These are phyloP conservation scores for Hypolimnas misippus DNA, from an alignment of 2,888 invertebrate genomes.

Conservation along the genomic window DNA sequence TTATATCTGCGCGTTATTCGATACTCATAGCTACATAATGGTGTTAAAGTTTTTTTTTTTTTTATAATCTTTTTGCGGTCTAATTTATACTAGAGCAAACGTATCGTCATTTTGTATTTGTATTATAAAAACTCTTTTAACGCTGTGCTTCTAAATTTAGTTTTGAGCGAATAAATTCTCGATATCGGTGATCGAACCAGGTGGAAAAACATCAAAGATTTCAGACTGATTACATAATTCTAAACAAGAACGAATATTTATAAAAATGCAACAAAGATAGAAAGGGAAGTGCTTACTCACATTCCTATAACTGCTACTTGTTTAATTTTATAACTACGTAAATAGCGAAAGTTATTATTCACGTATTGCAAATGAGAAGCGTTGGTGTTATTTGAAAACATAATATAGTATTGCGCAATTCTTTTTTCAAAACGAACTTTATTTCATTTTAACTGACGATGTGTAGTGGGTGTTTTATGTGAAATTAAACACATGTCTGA, in stretches of 20 bases:
- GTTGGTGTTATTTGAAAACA: not conserved
- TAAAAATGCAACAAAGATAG: slow-evolving; percentile 50
- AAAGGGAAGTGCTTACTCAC: slow-evolving; percentile 10
- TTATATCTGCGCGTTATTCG: too few species aligned
- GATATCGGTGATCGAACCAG: slow-evolving; percentile 43
- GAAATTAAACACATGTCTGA: slow-evolving; percentile 3
- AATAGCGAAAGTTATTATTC: slow-evolving; percentile 1
- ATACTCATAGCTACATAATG: too few species aligned
- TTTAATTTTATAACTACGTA: slow-evolving; percentile 22
- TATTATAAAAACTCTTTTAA: not conserved
- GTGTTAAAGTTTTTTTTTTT: too few species aligned
- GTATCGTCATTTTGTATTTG: not conserved
- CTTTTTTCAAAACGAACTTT: slow-evolving; percentile 3
- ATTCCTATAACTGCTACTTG: slow-evolving; percentile 16
- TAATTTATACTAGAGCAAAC: too few species aligned
- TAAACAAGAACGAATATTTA: slow-evolving; percentile 46
- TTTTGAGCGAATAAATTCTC: slow-evolving; percentile 25
- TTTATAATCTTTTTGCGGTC: too few species aligned
- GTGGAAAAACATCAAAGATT: slow-evolving; percentile 60
- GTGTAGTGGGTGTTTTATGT: slow-evolving; percentile 5
- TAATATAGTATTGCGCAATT: not conserved
- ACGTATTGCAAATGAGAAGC: not conserved
- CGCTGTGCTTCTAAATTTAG: not conserved
- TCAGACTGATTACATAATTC: slow-evolving; percentile 46
- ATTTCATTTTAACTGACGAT: not conserved